Base-by-base conservation (phyloP, 2,888 invertebrate genomes). In the Emmelina monodactyla region DNA sequence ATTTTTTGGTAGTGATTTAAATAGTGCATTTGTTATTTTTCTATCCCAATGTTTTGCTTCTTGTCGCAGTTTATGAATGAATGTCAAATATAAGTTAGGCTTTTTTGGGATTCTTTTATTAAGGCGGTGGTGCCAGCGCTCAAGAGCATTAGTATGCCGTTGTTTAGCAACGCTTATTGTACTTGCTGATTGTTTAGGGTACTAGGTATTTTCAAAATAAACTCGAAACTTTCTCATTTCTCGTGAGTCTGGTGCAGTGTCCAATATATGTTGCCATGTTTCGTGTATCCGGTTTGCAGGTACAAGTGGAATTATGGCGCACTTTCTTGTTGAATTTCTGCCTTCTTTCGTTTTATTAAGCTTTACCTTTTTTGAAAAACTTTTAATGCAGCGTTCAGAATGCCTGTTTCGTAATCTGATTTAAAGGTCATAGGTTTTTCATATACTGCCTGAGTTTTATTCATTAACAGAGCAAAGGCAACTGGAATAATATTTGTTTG, bases 401-500 rank as follows among this genome's bases (percentile, higher is more conserved):
- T 32, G 25, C 25, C 41, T 19, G 29, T 29, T 35, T 40, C 37
- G 11, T 40, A 40, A 33, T 37, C 37, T 11, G 37, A 37, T 40
- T 40, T 37, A 29, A 40, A 35, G 14, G 33, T 30, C 28, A 15
- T 37, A 6, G 37, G 35, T 28, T 34, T 34, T 15, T 34, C 31
- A 35, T 39, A 41, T 31, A 33, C 35, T 34, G 34, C 31, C 16
- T 41, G 32, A n/a, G 30, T 14, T 35, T 37, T 41, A 30, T 39
- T 37, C 14, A 34, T 30, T 35, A 38, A 35, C 13, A 41, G 36
- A 15, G 38, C 34, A 31, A 33, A 40, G 12, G 31, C 33, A 19
- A 40, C 40, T 16, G 40, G 42, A 14, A 39, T 30, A 22, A 42
- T 37, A 14, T 39, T 39, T 25, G 39, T 39, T 22, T 16, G 22